Conservation (phyloP, 1,140 invertebrate genomes). For the Zaprionus ornatus region DNA sequence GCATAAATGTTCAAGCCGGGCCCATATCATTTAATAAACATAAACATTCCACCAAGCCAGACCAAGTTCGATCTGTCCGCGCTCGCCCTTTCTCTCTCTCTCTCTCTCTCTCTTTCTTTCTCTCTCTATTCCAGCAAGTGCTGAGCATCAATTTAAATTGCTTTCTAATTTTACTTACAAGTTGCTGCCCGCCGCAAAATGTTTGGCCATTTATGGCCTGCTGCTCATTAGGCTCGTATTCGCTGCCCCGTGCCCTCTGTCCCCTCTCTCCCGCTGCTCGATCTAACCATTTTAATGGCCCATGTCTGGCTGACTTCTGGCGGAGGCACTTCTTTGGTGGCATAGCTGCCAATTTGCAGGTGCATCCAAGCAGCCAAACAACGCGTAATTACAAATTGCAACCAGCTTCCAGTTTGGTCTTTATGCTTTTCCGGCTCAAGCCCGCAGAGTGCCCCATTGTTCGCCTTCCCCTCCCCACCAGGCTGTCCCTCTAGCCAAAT, state of each 20-base stretch:
- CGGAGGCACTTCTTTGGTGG: constrained; percentile 43
- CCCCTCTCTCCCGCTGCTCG: background rate
- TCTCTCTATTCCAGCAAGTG: background rate
- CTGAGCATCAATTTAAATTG: constrained; percentile 67
- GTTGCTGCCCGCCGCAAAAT: constrained; percentile 53
- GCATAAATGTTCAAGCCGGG: constrained; percentile 66
- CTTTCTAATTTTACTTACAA: constrained; percentile 79
- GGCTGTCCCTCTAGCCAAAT: background rate
- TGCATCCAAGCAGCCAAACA: constrained; percentile 33
- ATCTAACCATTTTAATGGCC: constrained; percentile 45
- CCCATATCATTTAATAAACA: constrained; percentile 72
- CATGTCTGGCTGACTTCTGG: constrained; percentile 23
- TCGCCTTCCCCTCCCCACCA: no score
- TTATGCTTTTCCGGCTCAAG: constrained; percentile 31
- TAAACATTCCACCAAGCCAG: constrained; percentile 16
- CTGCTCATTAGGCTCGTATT: constrained; percentile 64
- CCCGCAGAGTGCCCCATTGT: background rate
- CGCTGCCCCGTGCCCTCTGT: constrained; percentile 3
- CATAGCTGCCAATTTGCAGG: constrained; percentile 46
- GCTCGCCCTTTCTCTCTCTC: background rate
- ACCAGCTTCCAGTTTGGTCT: constrained; percentile 42
- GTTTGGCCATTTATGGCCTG: constrained; percentile 70
- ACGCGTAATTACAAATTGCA: constrained; percentile 51
- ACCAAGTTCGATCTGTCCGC: background rate
- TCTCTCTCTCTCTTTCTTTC: background rate